phyloP scores from a whole-genome alignment of 2,797 vertebrate genomes.

The Fundulus diaphanus region DNA sequence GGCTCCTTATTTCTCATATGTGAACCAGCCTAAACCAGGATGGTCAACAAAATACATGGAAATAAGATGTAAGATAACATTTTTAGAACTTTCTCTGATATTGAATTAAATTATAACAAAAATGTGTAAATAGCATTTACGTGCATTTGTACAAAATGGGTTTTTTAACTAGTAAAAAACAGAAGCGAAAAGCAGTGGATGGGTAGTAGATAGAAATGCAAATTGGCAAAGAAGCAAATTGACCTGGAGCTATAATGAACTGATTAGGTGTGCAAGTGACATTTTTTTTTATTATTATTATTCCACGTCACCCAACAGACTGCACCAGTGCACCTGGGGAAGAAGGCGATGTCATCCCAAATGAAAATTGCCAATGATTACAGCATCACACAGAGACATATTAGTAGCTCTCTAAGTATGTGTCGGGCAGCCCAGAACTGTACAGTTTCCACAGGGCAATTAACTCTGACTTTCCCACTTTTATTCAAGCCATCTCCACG shows the following conservation, averaged over 20 bases:
- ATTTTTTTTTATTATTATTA: too few relatives aligned
- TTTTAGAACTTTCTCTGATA: neutral
- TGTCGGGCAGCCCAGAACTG: neutral
- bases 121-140: too few relatives aligned
- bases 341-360: neutral
- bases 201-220: neutral
- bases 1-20: neutral
- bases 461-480: constrained; percentile 7
- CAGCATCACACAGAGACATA: neutral
- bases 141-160: too few relatives aligned
- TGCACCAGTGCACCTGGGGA: too few relatives aligned
- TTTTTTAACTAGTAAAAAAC: neutral
- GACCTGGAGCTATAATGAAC: neutral
- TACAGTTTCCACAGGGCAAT: neutral
- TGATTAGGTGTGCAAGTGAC: neutral
- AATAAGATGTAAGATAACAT: neutral
- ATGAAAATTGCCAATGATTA: neutral
- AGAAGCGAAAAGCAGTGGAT: neutral
- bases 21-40: neutral
- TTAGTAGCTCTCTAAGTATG: neutral
- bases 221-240: too few relatives aligned
- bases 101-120: too few relatives aligned
- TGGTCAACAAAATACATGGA: neutral
- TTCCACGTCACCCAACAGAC: too few relatives aligned
- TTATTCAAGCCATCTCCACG: neutral